Conservation (phyloP, 2,888 invertebrate species). For the Vanessa cardui region DNA sequence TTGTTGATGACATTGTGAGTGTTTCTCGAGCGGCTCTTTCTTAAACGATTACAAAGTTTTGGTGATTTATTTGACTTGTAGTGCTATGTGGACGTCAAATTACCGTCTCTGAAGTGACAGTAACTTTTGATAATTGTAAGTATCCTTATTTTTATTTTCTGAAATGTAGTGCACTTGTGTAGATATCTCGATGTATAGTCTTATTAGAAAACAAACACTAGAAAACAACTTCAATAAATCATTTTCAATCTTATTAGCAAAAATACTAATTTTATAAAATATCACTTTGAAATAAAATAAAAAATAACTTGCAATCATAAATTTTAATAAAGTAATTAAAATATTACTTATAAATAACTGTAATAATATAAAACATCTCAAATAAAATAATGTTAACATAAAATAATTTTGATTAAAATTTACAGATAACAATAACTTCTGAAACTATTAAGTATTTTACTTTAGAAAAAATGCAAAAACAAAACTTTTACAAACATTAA, state of each 20-base stretch:
- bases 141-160: neutral
- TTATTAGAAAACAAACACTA: neutral
- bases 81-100: constrained; percentile 60
- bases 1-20: constrained; percentile 57
- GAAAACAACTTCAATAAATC: neutral
- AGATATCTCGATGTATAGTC: neutral
- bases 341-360: no score
- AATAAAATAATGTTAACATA: no score
- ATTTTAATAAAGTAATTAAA: neutral
- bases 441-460: no score
- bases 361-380: no score
- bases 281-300: neutral
- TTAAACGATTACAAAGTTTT: constrained; percentile 51
- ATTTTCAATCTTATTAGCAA: neutral
- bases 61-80: constrained; percentile 60
- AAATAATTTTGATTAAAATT: no score
- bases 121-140: constrained; percentile 27
- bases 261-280: no score
- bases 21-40: constrained; percentile 42
- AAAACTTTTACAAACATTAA: neutral
- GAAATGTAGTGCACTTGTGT: neutral
- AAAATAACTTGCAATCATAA: neutral
- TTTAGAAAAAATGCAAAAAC: neutral
- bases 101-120: constrained; percentile 39
- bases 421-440: no score